Base-by-base conservation (phyloP, 2,797 vertebrate genomes). In the Brachyrhaphis roseni region DNA sequence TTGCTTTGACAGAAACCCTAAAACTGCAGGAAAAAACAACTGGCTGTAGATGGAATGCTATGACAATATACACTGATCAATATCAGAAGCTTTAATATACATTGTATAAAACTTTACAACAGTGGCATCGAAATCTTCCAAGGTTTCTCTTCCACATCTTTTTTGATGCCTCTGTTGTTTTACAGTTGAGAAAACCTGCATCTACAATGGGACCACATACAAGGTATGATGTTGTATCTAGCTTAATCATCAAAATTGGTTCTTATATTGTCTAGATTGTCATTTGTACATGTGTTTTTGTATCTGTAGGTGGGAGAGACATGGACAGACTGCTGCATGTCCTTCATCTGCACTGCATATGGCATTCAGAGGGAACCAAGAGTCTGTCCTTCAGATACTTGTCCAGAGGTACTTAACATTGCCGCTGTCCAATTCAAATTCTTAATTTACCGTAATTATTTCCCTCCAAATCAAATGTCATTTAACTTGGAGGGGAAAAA, bases 171-270 rank as follows among this genome's bases (percentile, higher is more conserved):
- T 31, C 15, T 75, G n/a, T 43, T n/a, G 23, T 76, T 79, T 93
- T 91, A 34, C 90, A 96, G 95, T 94, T 83, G 86, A 92, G 81
- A 95, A 87, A 83, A 94, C 76, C 2, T 96, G 95, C 86, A 83
- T 36, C 77, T 82, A 94, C 79, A 47, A 82, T 26, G 90, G 84
- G 64, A 68, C n/a, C 31, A 90, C 64, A 8, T 93, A 94, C 80
- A 83, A 88, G 86, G 94, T 95, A 86, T 76, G 79, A 74, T 66
- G 6, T 31, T 26, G 80, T 55, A 72, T 68, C 1, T 28, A 26
- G 18, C 11, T 16, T 16, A 11, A 28, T 28, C 4, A 15, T 53
- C 10, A 11, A 20, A 18, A 53, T 53, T 18, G 47, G 11, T 34
- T 10, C 31, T 12, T 12, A 18, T 8, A 12, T 36, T 16, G 41